Conservation (phyloP, 2,113 vertebrate genomes). For the Limnothrissa miodon region DNA sequence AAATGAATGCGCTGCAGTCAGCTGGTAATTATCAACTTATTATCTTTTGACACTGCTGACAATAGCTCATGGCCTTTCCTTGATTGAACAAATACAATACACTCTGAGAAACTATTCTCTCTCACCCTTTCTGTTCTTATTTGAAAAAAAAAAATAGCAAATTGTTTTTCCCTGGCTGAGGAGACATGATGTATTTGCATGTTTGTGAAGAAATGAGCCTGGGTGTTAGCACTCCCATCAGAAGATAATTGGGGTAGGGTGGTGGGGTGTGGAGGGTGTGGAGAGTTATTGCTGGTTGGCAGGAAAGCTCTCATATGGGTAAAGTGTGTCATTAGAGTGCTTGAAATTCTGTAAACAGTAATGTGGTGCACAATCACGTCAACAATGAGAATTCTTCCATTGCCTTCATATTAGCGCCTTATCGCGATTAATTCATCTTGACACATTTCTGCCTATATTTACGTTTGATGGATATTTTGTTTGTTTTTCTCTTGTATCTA, state of each 20-base stretch:
- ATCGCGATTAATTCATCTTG: not conserved
- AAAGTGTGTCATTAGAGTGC: constrained; percentile 32
- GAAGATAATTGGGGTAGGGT: constrained; percentile 28
- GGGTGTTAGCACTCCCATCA: constrained; percentile 33
- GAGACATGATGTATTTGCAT: constrained; percentile 39
- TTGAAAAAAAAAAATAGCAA: not conserved
- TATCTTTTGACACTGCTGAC: constrained; percentile 11
- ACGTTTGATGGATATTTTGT: constrained; percentile 6
- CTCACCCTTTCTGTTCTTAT: not conserved
- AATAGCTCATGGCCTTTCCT: constrained; percentile 9
- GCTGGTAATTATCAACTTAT: constrained; percentile 11
- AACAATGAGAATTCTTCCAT: constrained; percentile 2
- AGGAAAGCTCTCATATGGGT: constrained; percentile 24
- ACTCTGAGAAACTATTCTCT: not conserved
- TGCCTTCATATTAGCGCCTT: not conserved
- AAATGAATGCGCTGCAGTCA: not conserved
- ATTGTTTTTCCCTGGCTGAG: constrained; percentile 34
- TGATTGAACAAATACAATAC: constrained; percentile 14
- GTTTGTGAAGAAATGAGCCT: constrained; percentile 41
- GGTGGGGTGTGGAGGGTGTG: not conserved
- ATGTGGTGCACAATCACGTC: constrained; percentile 25
- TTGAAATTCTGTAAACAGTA: constrained; percentile 40
- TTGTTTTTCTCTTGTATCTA: constrained; percentile 3
- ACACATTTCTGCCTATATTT: constrained; percentile 5
- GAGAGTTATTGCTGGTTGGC: constrained; percentile 27